phyloP scores from a whole-genome alignment of 2,113 vertebrate species.

The Hyla sarda region DNA sequence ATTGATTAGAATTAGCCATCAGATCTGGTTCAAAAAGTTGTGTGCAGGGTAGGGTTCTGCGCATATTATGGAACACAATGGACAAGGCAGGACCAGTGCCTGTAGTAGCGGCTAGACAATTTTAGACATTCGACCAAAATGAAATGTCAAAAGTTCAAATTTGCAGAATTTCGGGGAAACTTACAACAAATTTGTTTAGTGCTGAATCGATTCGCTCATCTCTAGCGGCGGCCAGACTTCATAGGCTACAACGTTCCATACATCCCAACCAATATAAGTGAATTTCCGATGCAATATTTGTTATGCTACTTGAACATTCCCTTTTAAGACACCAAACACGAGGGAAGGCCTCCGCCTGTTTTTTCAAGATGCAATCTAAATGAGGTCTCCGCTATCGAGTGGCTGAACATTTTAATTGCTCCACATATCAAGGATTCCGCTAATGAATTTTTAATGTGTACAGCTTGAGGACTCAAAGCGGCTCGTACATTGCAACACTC shows the following conservation, averaged over 20 bases:
- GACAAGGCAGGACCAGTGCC: too few species aligned
- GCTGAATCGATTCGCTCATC: too few species aligned
- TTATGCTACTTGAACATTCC: not conserved
- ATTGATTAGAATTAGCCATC: too few species aligned
- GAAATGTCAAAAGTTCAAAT: too few species aligned
- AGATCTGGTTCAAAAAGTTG: too few species aligned
- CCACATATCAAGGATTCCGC: slow-evolving; percentile 16
- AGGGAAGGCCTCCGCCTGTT: not conserved
- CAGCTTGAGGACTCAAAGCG: slow-evolving; percentile 23
- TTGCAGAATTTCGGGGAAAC: too few species aligned
- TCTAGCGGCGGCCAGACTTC: too few species aligned
- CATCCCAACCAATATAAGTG: not conserved
- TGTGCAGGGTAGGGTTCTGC: too few species aligned
- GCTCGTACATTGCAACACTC: slow-evolving; percentile 25
- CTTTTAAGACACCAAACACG: not conserved
- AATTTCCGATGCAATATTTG: not conserved
- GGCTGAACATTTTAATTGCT: slow-evolving; percentile 50
- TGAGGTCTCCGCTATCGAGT: slow-evolving; percentile 28
- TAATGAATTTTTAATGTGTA: slow-evolving; percentile 58
- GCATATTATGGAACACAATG: too few species aligned
- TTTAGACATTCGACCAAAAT: too few species aligned
- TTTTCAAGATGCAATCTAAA: slow-evolving; percentile 8
- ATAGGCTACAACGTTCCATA: not conserved
- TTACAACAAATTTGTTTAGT: too few species aligned
- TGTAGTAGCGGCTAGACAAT: too few species aligned